phyloP scores from a whole-genome alignment of 2,888 invertebrate genomes.

The Drosophila pullipes region DNA sequence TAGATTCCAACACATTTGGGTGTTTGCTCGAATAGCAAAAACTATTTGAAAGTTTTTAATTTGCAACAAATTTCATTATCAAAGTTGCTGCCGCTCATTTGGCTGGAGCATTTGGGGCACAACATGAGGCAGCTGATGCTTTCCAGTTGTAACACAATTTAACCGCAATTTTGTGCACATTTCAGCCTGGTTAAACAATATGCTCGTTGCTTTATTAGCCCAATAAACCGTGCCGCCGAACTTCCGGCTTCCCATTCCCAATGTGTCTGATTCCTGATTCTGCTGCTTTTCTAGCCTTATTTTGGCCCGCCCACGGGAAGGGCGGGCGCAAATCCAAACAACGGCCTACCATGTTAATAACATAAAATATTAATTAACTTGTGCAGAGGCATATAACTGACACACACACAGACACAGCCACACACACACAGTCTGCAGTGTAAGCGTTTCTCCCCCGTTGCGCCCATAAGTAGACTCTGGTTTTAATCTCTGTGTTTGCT shows the following conservation, averaged over 20 bases:
- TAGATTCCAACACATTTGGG: background rate
- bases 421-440: background rate
- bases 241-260: background rate
- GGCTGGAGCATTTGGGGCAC: conserved; percentile 14
- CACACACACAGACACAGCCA: conserved; percentile 7
- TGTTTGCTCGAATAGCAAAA: conserved; percentile 20
- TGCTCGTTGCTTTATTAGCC: conserved; percentile 64
- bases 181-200: conserved; percentile 74
- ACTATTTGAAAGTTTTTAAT: conserved; percentile 52
- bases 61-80: conserved; percentile 52
- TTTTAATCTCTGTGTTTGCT: conserved; percentile 42
- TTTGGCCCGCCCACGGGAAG: conserved; percentile 17
- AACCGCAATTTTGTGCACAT: conserved; percentile 62
- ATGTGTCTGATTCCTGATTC: background rate
- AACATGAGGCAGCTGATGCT: conserved; percentile 3
- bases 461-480: conserved; percentile 48
- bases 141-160: conserved; percentile 49
- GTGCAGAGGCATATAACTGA: conserved; percentile 25
- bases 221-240: conserved; percentile 54
- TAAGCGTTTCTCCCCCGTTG: conserved; percentile 29
- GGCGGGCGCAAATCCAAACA: conserved; percentile 43
- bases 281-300: conserved; percentile 11
- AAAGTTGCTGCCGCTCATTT: conserved; percentile 35
- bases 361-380: conserved; percentile 78
- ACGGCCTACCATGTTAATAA: conserved; percentile 68